Conservation (phyloP, 2,113 vertebrate species). For the Mirza zaza region DNA sequence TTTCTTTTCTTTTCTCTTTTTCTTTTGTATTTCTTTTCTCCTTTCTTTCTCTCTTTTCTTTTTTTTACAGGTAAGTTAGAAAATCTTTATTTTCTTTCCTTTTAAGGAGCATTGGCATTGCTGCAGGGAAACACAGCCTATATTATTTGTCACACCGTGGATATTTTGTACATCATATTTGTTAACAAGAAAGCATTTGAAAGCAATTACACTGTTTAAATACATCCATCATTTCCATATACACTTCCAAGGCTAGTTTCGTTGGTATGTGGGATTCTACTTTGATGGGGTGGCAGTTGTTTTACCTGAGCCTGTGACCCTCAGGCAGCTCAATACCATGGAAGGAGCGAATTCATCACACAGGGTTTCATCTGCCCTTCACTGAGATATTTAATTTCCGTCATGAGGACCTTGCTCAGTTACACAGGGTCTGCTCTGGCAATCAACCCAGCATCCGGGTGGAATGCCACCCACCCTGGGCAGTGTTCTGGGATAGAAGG, state of each 20-base stretch:
- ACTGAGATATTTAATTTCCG: conserved; percentile 77
- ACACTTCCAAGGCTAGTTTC: conserved; percentile 26
- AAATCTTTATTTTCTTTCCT: not conserved
- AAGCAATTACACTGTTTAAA: not conserved
- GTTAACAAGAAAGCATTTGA: not conserved
- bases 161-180: not conserved
- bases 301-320: conserved; percentile 78
- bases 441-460: conserved; percentile 78
- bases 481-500: not conserved
- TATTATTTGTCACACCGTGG: not conserved
- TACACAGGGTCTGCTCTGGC: conserved; percentile 71
- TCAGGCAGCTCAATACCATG: conserved; percentile 76
- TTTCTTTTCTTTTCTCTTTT: too few species aligned
- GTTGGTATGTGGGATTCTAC: conserved; percentile 72
- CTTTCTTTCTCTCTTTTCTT: too few species aligned
- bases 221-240: not conserved
- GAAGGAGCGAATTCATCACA: conserved; percentile 78
- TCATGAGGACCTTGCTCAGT: conserved; percentile 66
- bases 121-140: not conserved
- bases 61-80: not conserved
- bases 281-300: conserved; percentile 75
- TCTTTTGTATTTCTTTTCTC: too few species aligned
- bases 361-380: conserved; percentile 75
- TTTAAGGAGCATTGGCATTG: not conserved
- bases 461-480: conserved; percentile 3